phyloP scores from a whole-genome alignment of 1,140 invertebrate species.

The Steinernema feltiae region DNA sequence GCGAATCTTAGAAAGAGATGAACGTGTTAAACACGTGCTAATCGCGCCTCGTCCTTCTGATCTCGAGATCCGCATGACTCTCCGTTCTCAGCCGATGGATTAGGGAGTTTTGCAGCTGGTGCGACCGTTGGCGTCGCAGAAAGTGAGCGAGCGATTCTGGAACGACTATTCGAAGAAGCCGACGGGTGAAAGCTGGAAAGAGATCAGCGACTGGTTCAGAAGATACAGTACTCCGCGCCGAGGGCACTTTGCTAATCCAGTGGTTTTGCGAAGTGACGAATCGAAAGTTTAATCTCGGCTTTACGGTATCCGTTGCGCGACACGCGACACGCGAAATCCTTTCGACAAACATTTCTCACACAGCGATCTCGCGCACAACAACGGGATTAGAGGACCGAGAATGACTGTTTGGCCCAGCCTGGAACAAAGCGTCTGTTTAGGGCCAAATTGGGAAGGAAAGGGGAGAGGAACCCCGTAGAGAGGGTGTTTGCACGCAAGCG shows the following conservation, averaged over 20 bases:
- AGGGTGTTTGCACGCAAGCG: neutral
- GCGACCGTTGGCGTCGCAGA: no score
- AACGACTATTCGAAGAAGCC: neutral
- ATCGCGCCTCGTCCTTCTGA: neutral
- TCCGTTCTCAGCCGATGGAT: neutral
- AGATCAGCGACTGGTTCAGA: no score
- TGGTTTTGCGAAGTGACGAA: neutral
- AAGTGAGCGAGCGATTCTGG: neutral
- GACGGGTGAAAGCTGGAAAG: no score
- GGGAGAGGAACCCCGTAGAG: neutral
- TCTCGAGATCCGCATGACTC: neutral
- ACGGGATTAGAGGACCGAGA: neutral
- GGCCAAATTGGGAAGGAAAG: neutral
- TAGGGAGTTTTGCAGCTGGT: no score
- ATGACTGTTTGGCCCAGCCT: neutral
- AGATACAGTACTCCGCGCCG: neutral
- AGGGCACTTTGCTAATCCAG: neutral
- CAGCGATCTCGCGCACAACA: conserved; percentile 13
- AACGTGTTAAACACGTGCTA: neutral
- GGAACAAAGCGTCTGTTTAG: neutral
- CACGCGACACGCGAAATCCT: neutral
- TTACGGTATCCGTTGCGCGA: conserved; percentile 3
- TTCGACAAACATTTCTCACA: neutral
- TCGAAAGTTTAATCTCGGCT: conserved; percentile 8
- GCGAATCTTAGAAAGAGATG: neutral